Base-by-base conservation (phyloP, 2,888 invertebrate genomes). In the Gisinianus flammeolus region DNA sequence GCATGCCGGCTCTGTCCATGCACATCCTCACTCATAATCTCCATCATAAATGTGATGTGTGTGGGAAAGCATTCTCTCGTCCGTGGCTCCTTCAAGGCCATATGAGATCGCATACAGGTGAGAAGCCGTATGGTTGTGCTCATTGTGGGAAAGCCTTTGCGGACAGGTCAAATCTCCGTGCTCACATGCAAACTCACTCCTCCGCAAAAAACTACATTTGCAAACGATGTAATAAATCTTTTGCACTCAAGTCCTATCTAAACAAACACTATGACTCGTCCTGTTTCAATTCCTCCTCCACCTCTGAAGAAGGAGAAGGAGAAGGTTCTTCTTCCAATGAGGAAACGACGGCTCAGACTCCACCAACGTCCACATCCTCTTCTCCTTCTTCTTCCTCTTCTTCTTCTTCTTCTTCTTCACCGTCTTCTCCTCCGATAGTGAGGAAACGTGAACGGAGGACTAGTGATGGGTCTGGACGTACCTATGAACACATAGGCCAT, bases 1-100 rank as follows among this genome's bases (percentile, higher is more conserved):
- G 95, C 85, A 98, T 98, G 97, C 98, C 98, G 0, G 97, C 98
- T 1, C 90, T 98, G 76, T 95, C 97, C 69, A 97, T 95, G 93
- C 95, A 94, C 87, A 92, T 95, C 81, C 90, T 94, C 75, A 82
- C 82, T 33, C 98, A 98, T 89, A 95, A 96, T 86, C 90, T 97
- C 85, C 92, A 92, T 19, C 97, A 98, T 89, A 93, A 93, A 85
- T 98, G 98, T 88, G 92, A 92, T 70, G 92, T 96, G 54, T 98
- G 98, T 88, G 95, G 95, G 78, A 98, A 98, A 87, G 91, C 94
- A 86, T 98, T 98, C 89, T 95, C 95, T 19, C 90, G 97, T 33
- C 96, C 97, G 22, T 98, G 98, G 98, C 90, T 98, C 24, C 90
- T 95, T 74, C 94, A 94, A 86, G 94, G 94, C 0, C 94, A 94